Percentiles rank a stretch among this genome's conserved stretches.
phyloP scores from a whole-genome alignment of 2,797 vertebrate genomes.

The Acrocephalus scirpaceus region DNA sequence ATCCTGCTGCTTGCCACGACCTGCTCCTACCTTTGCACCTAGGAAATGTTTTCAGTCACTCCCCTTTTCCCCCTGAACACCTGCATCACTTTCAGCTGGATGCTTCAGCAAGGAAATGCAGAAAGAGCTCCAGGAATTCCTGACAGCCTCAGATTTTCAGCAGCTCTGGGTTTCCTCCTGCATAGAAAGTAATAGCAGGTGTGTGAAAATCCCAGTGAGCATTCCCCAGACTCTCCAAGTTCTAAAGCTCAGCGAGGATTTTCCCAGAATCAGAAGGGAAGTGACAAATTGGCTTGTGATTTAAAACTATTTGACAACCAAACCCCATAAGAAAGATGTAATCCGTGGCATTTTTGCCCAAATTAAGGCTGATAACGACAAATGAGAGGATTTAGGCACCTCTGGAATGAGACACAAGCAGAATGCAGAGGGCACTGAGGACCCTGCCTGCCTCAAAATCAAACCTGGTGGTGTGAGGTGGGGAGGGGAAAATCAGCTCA shows the following conservation, averaged over 20 bases:
- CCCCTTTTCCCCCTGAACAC: neutral
- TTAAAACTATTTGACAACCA: neutral
- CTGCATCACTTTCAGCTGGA: neutral
- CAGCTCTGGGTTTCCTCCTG: neutral
- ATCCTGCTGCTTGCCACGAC: neutral
- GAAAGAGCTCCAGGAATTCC: neutral
- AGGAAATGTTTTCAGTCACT: neutral
- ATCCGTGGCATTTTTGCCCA: neutral
- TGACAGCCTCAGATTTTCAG: neutral
- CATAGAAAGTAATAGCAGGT: fast-evolving
- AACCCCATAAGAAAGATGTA: neutral
- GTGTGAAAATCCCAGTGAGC: neutral
- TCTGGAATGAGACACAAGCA: neutral
- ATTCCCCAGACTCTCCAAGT: neutral
- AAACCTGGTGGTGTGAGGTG: fast-evolving
- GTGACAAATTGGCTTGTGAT: neutral
- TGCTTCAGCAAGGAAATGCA: neutral
- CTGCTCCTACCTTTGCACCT: neutral
- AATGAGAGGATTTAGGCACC: neutral
- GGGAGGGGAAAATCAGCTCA: neutral
- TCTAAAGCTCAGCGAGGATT: neutral
- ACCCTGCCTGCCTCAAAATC: neutral
- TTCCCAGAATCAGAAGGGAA: neutral
- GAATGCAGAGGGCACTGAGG: fast-evolving
- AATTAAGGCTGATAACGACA: neutral